These are phyloP conservation scores for Daboia siamensis DNA, from an alignment of 2,113 vertebrate species.

Conservation along the genomic window DNA sequence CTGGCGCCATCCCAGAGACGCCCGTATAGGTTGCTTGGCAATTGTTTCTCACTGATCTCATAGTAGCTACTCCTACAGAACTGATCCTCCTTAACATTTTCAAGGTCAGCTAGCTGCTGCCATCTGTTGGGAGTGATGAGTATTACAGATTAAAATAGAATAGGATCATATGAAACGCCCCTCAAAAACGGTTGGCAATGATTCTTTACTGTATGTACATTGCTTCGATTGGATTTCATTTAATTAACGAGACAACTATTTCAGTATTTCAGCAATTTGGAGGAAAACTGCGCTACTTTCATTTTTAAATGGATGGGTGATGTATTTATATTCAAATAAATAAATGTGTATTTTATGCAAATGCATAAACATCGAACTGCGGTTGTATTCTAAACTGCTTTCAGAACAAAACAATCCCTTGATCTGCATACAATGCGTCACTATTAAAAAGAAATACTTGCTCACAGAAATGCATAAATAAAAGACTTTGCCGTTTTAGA, in stretches of 20 bases:
- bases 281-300: slow-evolving; percentile 56
- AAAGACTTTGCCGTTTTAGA: background rate
- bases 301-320: slow-evolving; percentile 49
- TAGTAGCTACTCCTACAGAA: background rate
- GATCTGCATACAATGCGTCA: slow-evolving; percentile 47
- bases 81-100: background rate
- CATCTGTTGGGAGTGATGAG: background rate
- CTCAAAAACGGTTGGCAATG: slow-evolving; percentile 57
- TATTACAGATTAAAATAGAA: background rate
- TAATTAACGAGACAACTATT: slow-evolving; percentile 67
- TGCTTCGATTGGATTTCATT: slow-evolving; percentile 40
- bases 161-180: slow-evolving; percentile 62
- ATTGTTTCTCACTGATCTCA: background rate
- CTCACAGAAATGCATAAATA: slow-evolving; percentile 36
- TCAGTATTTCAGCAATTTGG: slow-evolving; percentile 58
- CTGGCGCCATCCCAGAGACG: background rate
- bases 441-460: slow-evolving; percentile 19
- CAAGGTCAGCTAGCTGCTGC: background rate
- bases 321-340: slow-evolving; percentile 52
- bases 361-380: slow-evolving; percentile 37
- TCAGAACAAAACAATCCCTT: slow-evolving; percentile 36
- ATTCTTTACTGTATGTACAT: slow-evolving; percentile 53
- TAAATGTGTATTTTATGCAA: background rate
- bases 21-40: background rate
- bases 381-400: slow-evolving; percentile 33